Conservation (phyloP, 2,888 invertebrate species). For the Chirona hameri region DNA sequence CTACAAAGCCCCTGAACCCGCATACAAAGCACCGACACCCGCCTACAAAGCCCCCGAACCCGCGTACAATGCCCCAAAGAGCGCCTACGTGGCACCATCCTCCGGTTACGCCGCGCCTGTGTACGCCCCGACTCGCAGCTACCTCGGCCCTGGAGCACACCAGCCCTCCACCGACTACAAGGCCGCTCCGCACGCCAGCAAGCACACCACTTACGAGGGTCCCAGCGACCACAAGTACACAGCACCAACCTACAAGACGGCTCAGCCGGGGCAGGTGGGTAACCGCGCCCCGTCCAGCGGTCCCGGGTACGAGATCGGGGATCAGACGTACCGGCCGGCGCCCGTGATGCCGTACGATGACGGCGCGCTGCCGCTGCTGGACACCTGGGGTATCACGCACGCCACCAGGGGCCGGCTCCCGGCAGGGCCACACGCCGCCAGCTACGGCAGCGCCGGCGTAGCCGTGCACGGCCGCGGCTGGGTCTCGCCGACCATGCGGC, state of each 20-base stretch:
- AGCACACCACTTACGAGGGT: not conserved
- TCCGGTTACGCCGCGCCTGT: not conserved
- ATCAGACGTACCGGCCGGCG: not conserved
- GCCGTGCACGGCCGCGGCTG: not conserved
- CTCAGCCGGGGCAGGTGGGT: not conserved
- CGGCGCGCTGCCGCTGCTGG: not conserved
- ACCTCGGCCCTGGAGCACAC: not conserved
- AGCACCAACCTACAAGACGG: not conserved
- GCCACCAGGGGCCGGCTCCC: not conserved
- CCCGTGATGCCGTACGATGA: not conserved
- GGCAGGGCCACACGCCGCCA: not conserved
- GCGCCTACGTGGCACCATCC: not conserved
- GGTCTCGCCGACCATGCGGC: not conserved
- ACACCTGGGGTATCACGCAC: not conserved
- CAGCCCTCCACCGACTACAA: not conserved
- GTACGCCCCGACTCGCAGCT: slow-evolving; percentile 1
- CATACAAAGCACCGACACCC: not conserved
- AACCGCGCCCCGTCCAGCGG: not conserved
- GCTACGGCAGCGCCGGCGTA: slow-evolving; percentile 2
- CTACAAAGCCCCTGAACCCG: slow-evolving; percentile 29
- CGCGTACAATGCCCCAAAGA: not conserved
- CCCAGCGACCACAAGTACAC: slow-evolving; percentile 4
- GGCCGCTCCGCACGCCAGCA: not conserved
- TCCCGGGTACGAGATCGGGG: slow-evolving; percentile 1
- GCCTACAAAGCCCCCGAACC: not conserved